phyloP scores from a whole-genome alignment of 1,140 invertebrate species.

The Drosophila pruinosa region DNA sequence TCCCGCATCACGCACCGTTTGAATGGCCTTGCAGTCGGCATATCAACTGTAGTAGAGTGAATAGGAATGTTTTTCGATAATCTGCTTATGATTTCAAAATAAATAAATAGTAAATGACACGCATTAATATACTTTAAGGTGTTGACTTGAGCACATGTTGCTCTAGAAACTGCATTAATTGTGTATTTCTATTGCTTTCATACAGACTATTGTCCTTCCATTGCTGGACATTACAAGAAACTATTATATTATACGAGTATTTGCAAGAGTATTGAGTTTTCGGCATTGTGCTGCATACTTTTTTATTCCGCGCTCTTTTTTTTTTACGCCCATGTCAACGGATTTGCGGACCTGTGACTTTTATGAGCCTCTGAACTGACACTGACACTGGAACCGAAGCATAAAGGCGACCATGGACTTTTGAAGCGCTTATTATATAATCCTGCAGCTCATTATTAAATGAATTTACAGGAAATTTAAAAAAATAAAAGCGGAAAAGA shows the following conservation, averaged over 20 bases:
- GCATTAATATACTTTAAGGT: no score
- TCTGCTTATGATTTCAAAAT: no score
- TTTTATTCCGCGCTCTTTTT: background rate
- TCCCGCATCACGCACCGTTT: background rate
- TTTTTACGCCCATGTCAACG: constrained; percentile 28
- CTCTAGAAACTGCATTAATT: no score
- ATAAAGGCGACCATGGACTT: constrained; percentile 23
- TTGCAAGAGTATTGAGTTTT: background rate
- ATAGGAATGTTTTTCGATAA: no score
- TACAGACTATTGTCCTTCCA: no score
- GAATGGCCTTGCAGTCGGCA: background rate
- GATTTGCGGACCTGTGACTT: constrained; percentile 43
- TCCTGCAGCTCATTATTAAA: constrained; percentile 65
- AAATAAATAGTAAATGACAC: no score
- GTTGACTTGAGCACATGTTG: no score
- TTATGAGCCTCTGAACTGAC: constrained; percentile 34
- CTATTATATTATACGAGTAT: no score
- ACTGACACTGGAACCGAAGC: background rate
- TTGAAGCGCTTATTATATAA: constrained; percentile 55
- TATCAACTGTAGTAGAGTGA: no score
- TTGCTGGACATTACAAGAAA: no score
- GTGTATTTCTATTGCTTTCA: no score
- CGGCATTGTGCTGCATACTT: background rate
- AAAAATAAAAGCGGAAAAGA: constrained; percentile 7
- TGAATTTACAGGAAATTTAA: constrained; percentile 53